Percentiles rank a stretch among this genome's conserved stretches.
These are phyloP conservation scores for Agelaius tricolor DNA, from an alignment of 2,113 vertebrate genomes.

Conservation along the genomic window DNA sequence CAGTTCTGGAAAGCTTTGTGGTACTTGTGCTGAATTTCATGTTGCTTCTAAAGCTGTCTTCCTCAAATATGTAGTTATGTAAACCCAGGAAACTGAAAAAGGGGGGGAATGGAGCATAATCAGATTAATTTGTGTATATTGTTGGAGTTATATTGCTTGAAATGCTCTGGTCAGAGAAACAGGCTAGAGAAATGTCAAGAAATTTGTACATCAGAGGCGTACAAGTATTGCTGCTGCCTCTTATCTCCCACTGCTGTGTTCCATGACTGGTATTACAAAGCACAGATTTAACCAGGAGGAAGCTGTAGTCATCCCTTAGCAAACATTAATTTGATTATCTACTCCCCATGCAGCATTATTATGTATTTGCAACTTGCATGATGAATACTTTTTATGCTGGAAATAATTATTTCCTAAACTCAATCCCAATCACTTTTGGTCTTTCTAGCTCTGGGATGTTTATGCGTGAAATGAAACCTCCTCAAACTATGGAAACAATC, in stretches of 20 bases:
- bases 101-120: neutral
- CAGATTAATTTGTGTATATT: neutral
- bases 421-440: neutral
- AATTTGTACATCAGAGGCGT: neutral
- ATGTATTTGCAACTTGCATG: neutral
- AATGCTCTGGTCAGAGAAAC: neutral
- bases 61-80: neutral
- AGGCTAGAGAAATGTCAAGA: neutral
- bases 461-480: neutral
- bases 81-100: neutral
- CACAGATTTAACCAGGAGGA: neutral
- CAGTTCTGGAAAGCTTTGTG: neutral
- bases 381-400: neutral
- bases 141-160: neutral
- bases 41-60: neutral
- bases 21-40: neutral
- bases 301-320: neutral
- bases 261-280: neutral
- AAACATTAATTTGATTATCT: neutral
- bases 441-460: neutral
- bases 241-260: neutral
- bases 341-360: neutral
- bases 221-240: neutral
- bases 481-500: neutral
- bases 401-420: neutral